These are phyloP conservation scores for Alcis repandata DNA, from an alignment of 2,888 invertebrate genomes.

Conservation along the genomic window DNA sequence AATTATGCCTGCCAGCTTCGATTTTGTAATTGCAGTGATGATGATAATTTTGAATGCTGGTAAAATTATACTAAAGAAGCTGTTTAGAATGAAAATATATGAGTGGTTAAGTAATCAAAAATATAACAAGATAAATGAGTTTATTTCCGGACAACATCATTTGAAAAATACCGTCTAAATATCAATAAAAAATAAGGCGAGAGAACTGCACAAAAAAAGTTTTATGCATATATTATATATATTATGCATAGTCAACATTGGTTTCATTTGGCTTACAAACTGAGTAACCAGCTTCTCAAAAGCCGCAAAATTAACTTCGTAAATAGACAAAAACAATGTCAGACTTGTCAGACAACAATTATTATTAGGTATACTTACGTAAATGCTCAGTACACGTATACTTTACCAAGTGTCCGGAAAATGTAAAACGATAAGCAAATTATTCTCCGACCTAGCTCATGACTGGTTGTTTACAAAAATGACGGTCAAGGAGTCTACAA, in stretches of 20 bases:
- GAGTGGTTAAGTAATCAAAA: too few species aligned
- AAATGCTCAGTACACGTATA: neutral
- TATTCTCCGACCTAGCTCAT: conserved; percentile 43
- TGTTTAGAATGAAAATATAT: too few species aligned
- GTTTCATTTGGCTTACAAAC: too few species aligned
- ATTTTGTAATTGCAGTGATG: conserved; percentile 4
- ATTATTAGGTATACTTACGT: neutral
- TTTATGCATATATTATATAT: too few species aligned
- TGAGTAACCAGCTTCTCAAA: neutral
- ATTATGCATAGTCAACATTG: too few species aligned
- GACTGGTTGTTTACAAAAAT: conserved; percentile 47
- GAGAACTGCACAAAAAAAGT: too few species aligned
- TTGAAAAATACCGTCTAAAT: too few species aligned
- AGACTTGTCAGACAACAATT: conserved; percentile 15
- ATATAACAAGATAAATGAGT: too few species aligned
- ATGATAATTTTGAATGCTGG: neutral
- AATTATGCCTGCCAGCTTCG: neutral
- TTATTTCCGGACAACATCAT: too few species aligned
- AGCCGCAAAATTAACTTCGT: conserved; percentile 5
- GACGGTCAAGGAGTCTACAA: conserved; percentile 43
- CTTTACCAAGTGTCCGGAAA: conserved; percentile 36
- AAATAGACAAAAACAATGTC: conserved; percentile 18
- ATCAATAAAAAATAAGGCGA: too few species aligned
- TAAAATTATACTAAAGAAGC: too few species aligned
- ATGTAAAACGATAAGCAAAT: conserved; percentile 41